A percentile compares a stretch with the other conserved stretches of the same genome.
Conservation (phyloP, 2,888 invertebrate genomes). For the Stenichneumon culpator region DNA sequence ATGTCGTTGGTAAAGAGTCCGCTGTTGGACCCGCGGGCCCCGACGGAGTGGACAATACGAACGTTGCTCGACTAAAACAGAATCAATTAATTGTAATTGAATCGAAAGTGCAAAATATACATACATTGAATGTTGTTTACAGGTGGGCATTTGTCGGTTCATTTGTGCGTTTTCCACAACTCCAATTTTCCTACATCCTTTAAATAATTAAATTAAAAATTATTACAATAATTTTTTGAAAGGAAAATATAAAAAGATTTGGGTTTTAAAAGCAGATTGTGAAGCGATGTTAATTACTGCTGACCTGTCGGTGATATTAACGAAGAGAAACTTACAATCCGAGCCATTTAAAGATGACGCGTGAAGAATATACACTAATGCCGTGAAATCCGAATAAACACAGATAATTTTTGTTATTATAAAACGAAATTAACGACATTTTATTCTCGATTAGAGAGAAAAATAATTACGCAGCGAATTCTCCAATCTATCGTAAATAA, state of each 20-base stretch:
- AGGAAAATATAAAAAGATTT: neutral
- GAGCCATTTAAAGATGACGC: neutral
- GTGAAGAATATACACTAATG: neutral
- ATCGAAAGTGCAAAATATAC: conserved; percentile 82
- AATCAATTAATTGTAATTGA: conserved; percentile 80
- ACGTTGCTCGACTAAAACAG: conserved; percentile 62
- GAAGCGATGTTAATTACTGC: neutral
- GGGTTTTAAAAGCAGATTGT: neutral
- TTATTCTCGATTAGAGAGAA: neutral
- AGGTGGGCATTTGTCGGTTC: conserved; percentile 47
- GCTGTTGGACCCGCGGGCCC: conserved; percentile 29
- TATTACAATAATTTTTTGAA: neutral
- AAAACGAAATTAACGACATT: neutral
- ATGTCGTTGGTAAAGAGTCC: conserved; percentile 26
- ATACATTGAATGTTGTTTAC: conserved; percentile 81
- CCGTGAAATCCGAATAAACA: neutral
- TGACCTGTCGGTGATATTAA: neutral
- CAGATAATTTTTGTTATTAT: neutral
- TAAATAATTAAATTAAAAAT: neutral
- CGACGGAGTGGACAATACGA: conserved; percentile 39
- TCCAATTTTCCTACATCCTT: neutral
- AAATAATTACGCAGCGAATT: neutral
- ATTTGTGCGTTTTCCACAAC: neutral
- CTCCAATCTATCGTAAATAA: conserved; percentile 4
- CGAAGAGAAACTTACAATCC: neutral